Conservation (phyloP, 2,888 invertebrate genomes). For the Xestoiulus laeticollis region DNA sequence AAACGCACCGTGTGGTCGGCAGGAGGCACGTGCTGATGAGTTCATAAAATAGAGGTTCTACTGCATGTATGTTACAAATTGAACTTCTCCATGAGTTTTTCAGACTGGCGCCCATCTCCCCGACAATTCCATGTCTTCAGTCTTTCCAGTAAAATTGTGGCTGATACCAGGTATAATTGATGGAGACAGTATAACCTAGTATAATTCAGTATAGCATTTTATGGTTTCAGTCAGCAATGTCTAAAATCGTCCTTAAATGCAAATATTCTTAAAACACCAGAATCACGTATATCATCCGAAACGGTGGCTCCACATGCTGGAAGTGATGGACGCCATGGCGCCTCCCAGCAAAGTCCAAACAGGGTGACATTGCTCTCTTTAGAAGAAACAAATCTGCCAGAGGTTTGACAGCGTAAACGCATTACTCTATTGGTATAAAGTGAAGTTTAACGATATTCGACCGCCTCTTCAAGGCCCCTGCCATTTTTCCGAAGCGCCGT, state of each 20-base stretch:
- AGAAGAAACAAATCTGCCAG: background rate
- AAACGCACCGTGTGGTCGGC: no score
- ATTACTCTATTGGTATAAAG: background rate
- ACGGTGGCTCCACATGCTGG: background rate
- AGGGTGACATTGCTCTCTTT: background rate
- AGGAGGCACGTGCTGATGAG: no score
- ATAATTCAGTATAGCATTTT: background rate
- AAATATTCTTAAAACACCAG: no score
- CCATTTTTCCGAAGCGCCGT: background rate
- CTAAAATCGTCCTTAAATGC: background rate
- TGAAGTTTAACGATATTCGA: slow-evolving; percentile 1
- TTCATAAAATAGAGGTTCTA: no score
- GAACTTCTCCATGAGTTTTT: no score
- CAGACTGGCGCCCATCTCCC: no score
- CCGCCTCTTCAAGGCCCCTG: background rate
- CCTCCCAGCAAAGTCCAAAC: background rate
- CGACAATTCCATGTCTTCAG: no score
- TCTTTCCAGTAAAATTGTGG: no score
- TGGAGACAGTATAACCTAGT: no score
- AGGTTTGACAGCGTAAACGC: background rate
- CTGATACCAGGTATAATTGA: no score
- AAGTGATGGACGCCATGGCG: background rate
- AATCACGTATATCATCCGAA: background rate
- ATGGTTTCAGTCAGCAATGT: background rate
- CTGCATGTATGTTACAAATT: no score